Evolutionary conservation across 2,113 vertebrate species (phyloP).

Genomic region (Malurus melanocephalus): DNA sequence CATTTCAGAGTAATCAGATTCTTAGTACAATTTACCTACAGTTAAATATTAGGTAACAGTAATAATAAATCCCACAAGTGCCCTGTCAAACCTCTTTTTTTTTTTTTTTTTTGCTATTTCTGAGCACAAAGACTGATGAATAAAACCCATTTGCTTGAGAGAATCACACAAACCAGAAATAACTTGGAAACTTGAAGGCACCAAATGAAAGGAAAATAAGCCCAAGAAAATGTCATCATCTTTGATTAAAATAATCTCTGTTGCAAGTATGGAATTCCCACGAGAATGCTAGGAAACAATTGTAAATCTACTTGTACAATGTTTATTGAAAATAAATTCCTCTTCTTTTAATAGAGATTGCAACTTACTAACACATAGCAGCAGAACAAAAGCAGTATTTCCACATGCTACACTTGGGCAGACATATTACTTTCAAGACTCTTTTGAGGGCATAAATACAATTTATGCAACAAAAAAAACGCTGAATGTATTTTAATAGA

Average conservation of each 20-base stretch:
- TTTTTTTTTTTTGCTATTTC: not conserved
- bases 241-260: not conserved
- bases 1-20: not conserved
- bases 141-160: not conserved
- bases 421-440: not conserved
- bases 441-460: not conserved
- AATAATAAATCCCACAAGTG: not conserved
- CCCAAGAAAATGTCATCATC: not conserved
- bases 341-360: not conserved
- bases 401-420: not conserved
- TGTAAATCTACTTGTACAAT: not conserved
- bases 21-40: not conserved
- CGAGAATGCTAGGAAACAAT: not conserved
- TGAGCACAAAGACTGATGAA: not conserved
- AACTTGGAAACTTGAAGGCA: not conserved
- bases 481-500: not conserved
- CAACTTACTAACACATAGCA: not conserved
- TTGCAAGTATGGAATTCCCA: not conserved
- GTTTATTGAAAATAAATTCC: conserved; percentile 24
- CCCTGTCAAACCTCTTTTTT: not conserved
- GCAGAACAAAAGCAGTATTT: not conserved
- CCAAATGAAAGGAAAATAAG: not conserved
- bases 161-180: not conserved
- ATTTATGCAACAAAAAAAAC: not conserved
- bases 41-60: not conserved